Evolutionary conservation across 2,113 vertebrate species (phyloP).

Genomic region (Notothenia rossii): DNA sequence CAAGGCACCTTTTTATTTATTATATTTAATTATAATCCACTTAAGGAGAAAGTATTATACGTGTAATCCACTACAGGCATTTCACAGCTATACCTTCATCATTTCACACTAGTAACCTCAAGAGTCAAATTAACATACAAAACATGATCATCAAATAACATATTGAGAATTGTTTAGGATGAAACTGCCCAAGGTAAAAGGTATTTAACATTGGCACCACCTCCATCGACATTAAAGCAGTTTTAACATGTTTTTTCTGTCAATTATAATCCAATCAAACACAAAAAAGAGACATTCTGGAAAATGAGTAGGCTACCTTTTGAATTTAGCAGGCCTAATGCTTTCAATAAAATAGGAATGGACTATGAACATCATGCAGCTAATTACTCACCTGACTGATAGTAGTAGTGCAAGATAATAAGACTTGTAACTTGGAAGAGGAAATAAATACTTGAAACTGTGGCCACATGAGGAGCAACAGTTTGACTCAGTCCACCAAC

Average conservation of each 20-base stretch:
- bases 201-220: too few relatives aligned
- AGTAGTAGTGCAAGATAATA: neutral
- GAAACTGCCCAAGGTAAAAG: neutral
- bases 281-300: neutral
- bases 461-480: neutral
- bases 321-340: neutral
- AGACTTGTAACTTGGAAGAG: neutral
- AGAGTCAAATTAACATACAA: neutral
- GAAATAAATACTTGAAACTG: neutral
- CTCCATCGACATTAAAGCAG: neutral
- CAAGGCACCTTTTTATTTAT: too few relatives aligned
- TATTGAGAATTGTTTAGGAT: neutral
- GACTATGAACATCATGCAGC: too few relatives aligned
- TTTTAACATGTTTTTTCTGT: neutral
- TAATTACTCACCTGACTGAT: slow-evolving; percentile 15
- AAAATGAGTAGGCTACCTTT: neutral
- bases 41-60: neutral
- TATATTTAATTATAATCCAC: neutral
- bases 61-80: neutral
- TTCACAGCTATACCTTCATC: neutral
- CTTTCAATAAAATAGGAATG: neutral
- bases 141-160: too few relatives aligned
- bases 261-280: neutral
- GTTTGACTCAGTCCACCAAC: neutral
- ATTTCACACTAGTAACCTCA: neutral